Percentiles rank a stretch among this genome's conserved stretches.
phyloP scores from a whole-genome alignment of 2,888 invertebrate species.

The Campaea margaritaria region DNA sequence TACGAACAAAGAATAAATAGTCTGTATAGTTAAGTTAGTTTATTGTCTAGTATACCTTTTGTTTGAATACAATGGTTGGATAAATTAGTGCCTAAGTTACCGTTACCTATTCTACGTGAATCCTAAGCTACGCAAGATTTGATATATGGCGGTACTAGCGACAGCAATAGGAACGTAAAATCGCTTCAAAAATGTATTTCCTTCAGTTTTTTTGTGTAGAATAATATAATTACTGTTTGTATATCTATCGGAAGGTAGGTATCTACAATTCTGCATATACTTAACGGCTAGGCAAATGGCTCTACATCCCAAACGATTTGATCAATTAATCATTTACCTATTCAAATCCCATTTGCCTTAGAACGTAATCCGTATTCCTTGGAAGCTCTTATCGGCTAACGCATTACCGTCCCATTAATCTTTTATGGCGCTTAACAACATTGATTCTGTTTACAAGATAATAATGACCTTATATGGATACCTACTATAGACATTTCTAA shows the following conservation, averaged over 20 bases:
- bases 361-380: slow-evolving; percentile 34
- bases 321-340: slow-evolving; percentile 27
- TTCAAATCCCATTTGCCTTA: slow-evolving; percentile 30
- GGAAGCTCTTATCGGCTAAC: slow-evolving; percentile 32
- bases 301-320: slow-evolving; percentile 12
- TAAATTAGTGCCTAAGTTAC: not conserved
- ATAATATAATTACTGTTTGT: too few species aligned
- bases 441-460: slow-evolving; percentile 23
- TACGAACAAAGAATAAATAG: not conserved
- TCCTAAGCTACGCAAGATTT: too few species aligned
- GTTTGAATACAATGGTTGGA: not conserved
- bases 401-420: slow-evolving; percentile 37
- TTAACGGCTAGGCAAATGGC: not conserved
- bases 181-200: too few species aligned
- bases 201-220: too few species aligned
- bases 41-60: slow-evolving; percentile 7
- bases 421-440: slow-evolving; percentile 30
- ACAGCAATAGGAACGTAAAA: too few species aligned
- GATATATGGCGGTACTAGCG: too few species aligned
- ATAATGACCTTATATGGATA: slow-evolving; percentile 12
- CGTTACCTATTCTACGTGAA: too few species aligned
- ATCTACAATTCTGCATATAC: too few species aligned
- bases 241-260: too few species aligned
- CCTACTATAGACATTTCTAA: not conserved
- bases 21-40: not conserved